Base-by-base conservation (phyloP, 2,797 vertebrate species). In the Heliangelus exortis region DNA sequence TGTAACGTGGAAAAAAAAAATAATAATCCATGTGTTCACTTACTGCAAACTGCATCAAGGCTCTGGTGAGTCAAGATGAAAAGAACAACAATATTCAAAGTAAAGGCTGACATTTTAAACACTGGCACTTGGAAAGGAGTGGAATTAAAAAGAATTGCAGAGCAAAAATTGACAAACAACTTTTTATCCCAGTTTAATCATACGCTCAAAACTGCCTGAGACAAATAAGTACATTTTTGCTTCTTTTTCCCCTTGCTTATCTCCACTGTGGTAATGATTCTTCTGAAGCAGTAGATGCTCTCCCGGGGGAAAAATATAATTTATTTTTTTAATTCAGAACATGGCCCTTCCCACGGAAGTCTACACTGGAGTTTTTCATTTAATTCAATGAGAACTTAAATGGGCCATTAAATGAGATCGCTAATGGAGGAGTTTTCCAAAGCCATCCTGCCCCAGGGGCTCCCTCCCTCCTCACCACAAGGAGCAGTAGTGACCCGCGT, bases 31-130 rank as follows among this genome's bases (percentile, higher is more conserved):
- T 77, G 80, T 12, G 10, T 80, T 95, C 34, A 1, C 73, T 81
- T 84, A 68, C 19, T 84, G 89, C 41, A 72, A 88, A 48, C 66
- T 48, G 58, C 62, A 88, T 84, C 50, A 41, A 75, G 73, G 84
- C 5, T 0, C 33, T 48, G 10, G 45, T 81, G 89, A 93, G 85
- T 87, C 89, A 80, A 86, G 85, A 91, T 55, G 93, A 94, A 94
- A 94, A 93, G 89, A 95, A 89, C 85, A 95, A 73, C 36, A 21
- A 55, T 63, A 91, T 78, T 92, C 84, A 73, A 62, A 94, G 89
- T 51, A 85, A 88, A 81, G 76, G 69, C 66, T 94, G 93, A 84
- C 83, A 91, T 96, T 96, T 95, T 66, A 76, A 93, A 88, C 71
- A 62, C 65, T 61, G 75, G 75, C 89, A 87, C 92, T 92, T 80